A percentile compares a stretch with the other conserved stretches of the same genome.
phyloP scores from a whole-genome alignment of 2,888 invertebrate genomes.

The Ferdinandea cuprea region DNA sequence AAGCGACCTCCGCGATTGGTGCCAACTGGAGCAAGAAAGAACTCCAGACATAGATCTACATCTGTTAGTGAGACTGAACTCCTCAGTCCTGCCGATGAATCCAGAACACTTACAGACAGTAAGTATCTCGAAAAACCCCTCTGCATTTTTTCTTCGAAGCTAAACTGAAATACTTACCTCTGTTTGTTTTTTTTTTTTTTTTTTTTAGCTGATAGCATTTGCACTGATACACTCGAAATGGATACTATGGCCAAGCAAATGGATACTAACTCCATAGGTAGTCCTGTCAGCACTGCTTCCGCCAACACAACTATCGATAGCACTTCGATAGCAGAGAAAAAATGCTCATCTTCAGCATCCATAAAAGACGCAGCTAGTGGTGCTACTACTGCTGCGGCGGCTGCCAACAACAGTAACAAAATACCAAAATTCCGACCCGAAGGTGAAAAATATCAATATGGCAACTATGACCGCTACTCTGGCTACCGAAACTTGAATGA shows the following conservation, averaged over 20 bases:
- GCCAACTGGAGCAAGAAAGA: conserved; percentile 81
- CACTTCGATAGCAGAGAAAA: conserved; percentile 22
- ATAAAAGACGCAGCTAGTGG: conserved; percentile 15
- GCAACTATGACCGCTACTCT: conserved; percentile 98
- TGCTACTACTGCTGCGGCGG: neutral
- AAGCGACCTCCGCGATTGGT: conserved; percentile 85
- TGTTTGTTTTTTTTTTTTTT: no score
- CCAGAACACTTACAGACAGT: conserved; percentile 76
- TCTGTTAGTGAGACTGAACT: conserved; percentile 84
- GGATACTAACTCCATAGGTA: conserved; percentile 50
- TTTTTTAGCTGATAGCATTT: conserved; percentile 79
- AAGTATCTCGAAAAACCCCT: conserved; percentile 22
- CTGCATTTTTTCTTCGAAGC: neutral
- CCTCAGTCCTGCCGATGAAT: conserved; percentile 83
- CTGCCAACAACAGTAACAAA: conserved; percentile 42
- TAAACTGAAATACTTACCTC: neutral
- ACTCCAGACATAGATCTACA: conserved; percentile 81
- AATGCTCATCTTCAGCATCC: conserved; percentile 7
- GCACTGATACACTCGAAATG: conserved; percentile 80
- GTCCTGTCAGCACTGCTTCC: conserved; percentile 59
- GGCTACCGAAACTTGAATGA: conserved; percentile 95
- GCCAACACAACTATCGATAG: conserved; percentile 54
- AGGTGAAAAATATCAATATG: conserved; percentile 93
- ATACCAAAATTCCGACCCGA: conserved; percentile 87
- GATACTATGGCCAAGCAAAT: conserved; percentile 48